Evolutionary conservation across 2,113 vertebrate genomes (phyloP).

Genomic region (Malurus alboscapulatus): DNA sequence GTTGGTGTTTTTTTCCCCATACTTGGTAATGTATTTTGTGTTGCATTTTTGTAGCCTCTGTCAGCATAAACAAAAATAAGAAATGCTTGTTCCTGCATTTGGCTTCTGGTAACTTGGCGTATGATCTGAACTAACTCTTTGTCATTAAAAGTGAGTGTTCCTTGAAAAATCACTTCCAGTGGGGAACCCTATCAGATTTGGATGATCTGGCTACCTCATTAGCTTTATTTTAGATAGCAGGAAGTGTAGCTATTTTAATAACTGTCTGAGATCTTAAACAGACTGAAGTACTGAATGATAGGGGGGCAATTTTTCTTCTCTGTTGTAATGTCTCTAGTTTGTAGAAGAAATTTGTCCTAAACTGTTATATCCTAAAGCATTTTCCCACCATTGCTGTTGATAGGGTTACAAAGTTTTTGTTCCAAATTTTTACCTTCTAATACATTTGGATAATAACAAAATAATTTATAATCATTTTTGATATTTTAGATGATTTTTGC

Average conservation of each 20-base stretch:
- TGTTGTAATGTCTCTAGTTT: neutral
- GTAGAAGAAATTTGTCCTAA: neutral
- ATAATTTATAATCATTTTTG: neutral
- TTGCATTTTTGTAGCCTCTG: slow-evolving; percentile 16
- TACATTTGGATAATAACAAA: neutral
- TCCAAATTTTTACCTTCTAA: neutral
- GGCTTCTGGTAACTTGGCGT: neutral
- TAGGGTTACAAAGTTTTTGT: neutral
- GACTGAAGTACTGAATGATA: neutral
- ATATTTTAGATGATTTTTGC: neutral
- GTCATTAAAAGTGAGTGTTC: slow-evolving; percentile 36
- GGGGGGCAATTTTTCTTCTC: neutral
- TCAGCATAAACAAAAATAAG: slow-evolving; percentile 52
- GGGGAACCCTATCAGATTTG: neutral
- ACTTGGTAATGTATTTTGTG: slow-evolving; percentile 50
- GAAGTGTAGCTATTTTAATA: slow-evolving; percentile 15
- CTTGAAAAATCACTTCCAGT: slow-evolving; percentile 39
- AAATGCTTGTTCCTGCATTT: slow-evolving; percentile 6
- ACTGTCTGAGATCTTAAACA: neutral
- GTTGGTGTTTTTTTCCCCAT: neutral
- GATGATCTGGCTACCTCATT: neutral
- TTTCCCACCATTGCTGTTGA: neutral
- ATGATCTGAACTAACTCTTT: slow-evolving; percentile 26
- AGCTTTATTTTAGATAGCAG: slow-evolving; percentile 5
- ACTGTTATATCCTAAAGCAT: neutral